phyloP scores from a whole-genome alignment of 2,797 vertebrate genomes.

The Acanthurus tractus region DNA sequence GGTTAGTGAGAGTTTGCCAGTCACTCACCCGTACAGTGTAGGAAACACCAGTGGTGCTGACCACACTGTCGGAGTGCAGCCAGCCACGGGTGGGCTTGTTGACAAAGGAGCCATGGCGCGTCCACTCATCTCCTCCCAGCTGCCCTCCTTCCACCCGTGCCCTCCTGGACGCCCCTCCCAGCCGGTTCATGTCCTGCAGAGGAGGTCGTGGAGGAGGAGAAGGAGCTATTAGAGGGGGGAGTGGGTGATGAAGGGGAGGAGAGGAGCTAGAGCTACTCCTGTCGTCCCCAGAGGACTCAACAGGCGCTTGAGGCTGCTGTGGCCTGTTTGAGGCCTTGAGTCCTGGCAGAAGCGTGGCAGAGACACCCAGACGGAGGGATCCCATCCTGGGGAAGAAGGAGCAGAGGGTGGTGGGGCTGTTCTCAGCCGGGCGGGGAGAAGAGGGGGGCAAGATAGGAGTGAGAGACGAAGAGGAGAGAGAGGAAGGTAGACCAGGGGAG shows the following conservation, averaged over 20 bases:
- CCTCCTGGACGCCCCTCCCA: slow-evolving; percentile 93
- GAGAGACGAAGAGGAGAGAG: slow-evolving; percentile 89
- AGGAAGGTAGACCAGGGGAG: slow-evolving; percentile 80
- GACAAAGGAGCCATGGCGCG: slow-evolving; percentile 97
- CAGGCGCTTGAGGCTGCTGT: slow-evolving; percentile 60
- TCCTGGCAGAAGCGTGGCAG: slow-evolving; percentile 86
- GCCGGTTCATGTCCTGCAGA: slow-evolving; percentile 99
- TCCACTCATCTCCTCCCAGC: slow-evolving; percentile 98
- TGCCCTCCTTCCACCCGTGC: slow-evolving; percentile 98
- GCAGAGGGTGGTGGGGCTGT: slow-evolving; percentile 96
- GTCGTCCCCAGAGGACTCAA: slow-evolving; percentile 72
- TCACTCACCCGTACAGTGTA: slow-evolving; percentile 93
- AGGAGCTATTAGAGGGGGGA: slow-evolving; percentile 84
- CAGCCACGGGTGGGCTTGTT: slow-evolving; percentile 97
- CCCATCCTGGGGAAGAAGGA: slow-evolving; percentile 97
- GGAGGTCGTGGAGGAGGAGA: slow-evolving; percentile 89
- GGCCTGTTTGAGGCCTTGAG: slow-evolving; percentile 81
- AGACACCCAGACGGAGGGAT: slow-evolving; percentile 92
- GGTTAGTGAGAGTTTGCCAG: slow-evolving; percentile 15
- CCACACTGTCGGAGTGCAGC: slow-evolving; percentile 95
- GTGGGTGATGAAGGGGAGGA: slow-evolving; percentile 62
- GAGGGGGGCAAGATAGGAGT: slow-evolving; percentile 86
- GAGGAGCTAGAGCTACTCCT: slow-evolving; percentile 75
- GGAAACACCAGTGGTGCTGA: slow-evolving; percentile 95
- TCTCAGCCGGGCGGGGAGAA: slow-evolving; percentile 83